These are phyloP conservation scores for Coenonympha glycerion DNA, from an alignment of 2,888 invertebrate genomes.

Conservation along the genomic window DNA sequence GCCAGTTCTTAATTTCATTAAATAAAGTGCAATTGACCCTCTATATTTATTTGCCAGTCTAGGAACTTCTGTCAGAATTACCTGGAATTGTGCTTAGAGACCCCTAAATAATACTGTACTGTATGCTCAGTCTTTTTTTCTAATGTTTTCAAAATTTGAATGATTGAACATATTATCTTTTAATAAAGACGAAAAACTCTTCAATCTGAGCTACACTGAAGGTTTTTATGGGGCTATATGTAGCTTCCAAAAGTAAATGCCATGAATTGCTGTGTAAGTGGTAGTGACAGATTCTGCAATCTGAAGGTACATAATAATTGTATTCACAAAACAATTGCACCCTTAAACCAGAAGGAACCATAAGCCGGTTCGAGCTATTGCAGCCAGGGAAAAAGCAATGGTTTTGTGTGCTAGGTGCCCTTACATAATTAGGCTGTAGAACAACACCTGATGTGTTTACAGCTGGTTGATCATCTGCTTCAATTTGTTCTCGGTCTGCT, in stretches of 20 bases:
- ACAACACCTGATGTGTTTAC: too few species aligned
- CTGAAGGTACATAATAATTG: constrained; percentile 28
- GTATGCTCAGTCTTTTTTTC: not conserved
- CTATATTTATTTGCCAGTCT: constrained; percentile 1
- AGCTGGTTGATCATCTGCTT: too few species aligned
- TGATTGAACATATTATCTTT: constrained; percentile 1
- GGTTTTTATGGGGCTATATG: not conserved
- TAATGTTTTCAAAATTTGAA: constrained; percentile 3
- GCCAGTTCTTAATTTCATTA: not conserved
- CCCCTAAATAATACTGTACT: not conserved
- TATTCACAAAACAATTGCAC: constrained; percentile 20
- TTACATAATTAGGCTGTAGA: too few species aligned
- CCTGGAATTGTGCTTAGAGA: not conserved
- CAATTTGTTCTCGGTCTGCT: too few species aligned
- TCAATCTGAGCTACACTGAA: not conserved
- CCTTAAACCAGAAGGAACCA: constrained; percentile 13
- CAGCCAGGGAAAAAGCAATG: too few species aligned
- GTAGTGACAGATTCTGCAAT: constrained; percentile 4
- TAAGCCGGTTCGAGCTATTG: too few species aligned
- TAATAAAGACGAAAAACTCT: not conserved
- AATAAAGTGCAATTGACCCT: not conserved
- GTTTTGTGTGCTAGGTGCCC: too few species aligned
- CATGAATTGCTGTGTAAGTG: not conserved
- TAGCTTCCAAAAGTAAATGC: not conserved
- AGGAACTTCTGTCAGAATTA: not conserved